phyloP scores from a whole-genome alignment of 2,113 vertebrate species.

The Edolisoma coerulescens region DNA sequence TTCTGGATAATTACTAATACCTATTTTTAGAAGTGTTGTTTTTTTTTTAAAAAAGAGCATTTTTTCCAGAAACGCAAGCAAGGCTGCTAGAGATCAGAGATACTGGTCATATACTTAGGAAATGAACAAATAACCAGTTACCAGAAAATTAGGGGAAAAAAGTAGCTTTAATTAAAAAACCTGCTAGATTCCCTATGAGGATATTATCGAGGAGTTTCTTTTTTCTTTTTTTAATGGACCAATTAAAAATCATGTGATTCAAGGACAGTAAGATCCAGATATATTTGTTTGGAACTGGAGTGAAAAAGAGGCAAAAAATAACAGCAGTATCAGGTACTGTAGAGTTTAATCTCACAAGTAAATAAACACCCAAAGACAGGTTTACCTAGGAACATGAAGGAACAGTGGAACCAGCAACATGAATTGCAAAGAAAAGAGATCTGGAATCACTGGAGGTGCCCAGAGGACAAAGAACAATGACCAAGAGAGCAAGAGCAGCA shows the following conservation, averaged over 20 bases:
- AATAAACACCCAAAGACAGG: not conserved
- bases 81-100: not conserved
- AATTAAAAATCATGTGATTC: not conserved
- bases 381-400: not conserved
- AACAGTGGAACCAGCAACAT: not conserved
- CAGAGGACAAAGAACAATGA: not conserved
- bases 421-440: not conserved
- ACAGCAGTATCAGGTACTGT: not conserved
- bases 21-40: not conserved
- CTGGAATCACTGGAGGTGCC: not conserved
- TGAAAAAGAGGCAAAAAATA: not conserved
- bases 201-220: not conserved
- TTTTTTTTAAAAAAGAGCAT: not conserved
- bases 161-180: not conserved
- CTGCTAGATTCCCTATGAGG: not conserved
- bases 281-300: not conserved
- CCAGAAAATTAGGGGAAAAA: not conserved
- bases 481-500: not conserved
- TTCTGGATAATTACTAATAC: not conserved
- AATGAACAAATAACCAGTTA: not conserved
- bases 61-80: not conserved
- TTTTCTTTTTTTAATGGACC: not conserved
- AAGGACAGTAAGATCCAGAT: not conserved
- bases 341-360: not conserved
- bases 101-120: not conserved